phyloP scores from a whole-genome alignment of 2,888 invertebrate genomes.

The Danaus chrysippus region DNA sequence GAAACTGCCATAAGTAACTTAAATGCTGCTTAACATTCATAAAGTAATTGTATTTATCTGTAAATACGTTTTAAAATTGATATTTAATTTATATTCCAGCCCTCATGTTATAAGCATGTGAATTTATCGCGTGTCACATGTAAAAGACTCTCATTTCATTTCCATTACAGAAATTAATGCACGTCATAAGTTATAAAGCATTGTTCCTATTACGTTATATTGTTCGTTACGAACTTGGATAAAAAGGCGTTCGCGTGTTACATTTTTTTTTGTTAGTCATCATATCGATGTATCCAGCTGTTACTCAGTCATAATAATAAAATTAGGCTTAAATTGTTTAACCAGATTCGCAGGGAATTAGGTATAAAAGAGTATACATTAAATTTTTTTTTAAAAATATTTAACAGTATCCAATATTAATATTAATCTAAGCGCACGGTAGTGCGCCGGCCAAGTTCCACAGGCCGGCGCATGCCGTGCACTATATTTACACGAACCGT shows the following conservation, averaged over 20 bases:
- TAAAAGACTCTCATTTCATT: conserved; percentile 3
- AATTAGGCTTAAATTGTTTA: no score
- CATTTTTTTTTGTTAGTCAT: conserved; percentile 4
- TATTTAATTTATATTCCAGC: neutral
- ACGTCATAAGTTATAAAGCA: neutral
- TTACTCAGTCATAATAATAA: neutral
- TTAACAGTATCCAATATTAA: neutral
- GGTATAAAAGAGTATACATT: neutral
- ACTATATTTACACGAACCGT: no score
- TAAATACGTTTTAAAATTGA: conserved; percentile 1
- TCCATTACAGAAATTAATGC: conserved; percentile 7
- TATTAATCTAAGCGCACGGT: no score
- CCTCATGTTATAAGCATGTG: neutral
- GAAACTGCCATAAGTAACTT: no score
- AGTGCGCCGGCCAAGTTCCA: no score
- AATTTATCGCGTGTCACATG: conserved; percentile 3
- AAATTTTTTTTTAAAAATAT: neutral
- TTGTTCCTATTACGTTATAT: neutral
- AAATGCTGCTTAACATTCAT: no score
- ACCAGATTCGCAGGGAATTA: no score
- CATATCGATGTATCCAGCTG: neutral
- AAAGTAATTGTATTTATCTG: no score
- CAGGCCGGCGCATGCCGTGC: no score
- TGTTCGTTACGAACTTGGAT: neutral
- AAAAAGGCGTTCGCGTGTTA: conserved; percentile 1